Evolutionary conservation across 2,797 vertebrate genomes (phyloP), one percentile per base, ranked within the genome.

Genomic region (Cryptoprocta ferox): DNA sequence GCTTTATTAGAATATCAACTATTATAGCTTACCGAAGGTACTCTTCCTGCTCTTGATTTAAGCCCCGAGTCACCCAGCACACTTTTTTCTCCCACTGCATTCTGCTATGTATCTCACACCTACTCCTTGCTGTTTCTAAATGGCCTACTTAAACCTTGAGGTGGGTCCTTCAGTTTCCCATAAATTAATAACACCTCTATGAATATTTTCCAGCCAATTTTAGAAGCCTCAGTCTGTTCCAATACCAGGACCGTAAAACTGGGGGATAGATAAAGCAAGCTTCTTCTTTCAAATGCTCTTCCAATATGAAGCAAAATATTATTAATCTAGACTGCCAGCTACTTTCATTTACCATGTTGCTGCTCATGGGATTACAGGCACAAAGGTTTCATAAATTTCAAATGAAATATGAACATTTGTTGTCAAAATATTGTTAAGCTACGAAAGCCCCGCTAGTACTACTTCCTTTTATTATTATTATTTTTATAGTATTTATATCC

Each of bases 351-450:
- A 98, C 99, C 97, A 81, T 98, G 98, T 98, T 98, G 98, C 98
- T 97, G 98, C 99, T 99, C 98, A 59, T 98, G 99, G 98, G 98
- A 99, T 98, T 98, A 98, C 96, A 97, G 97, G 98, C 98, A 98
- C 98, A 98, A 98, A 98, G 98, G 98, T 98, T 99, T 99, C 98
- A 98, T 98, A 98, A 98, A 98, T 99, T 99, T 99, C 98, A 99
- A 99, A 99, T 99, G 98, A 99, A 99, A 99, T 98, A 98, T 96
- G 98, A 98, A 98, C 98, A 98, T 98, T 99, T 99, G 99, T 99
- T 98, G 99, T 99, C 99, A 99, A 98, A 99, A 99, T 98, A 98
- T 98, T 98, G 98, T 98, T 98, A 98, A 98, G 98, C 98, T 98
- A 96, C 98, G 98, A 98, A 99, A 98, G 98, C 98, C 96, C 94